phyloP scores from a whole-genome alignment of 1,140 invertebrate genomes.

The Microplitis mediator region DNA sequence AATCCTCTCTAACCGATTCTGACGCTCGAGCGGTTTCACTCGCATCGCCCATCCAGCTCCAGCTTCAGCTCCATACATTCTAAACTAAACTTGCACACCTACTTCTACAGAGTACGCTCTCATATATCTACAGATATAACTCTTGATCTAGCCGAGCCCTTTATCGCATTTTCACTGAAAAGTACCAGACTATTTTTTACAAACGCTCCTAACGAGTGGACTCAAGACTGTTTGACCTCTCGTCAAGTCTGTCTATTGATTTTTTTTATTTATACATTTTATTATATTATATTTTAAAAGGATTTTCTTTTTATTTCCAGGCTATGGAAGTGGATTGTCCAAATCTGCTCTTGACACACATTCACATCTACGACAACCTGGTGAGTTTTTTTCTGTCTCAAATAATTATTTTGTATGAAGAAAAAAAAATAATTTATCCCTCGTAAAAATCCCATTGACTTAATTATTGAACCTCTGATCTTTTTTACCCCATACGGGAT shows the following conservation, averaged over 20 bases:
- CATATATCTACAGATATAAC: neutral
- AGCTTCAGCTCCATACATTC: slow-evolving; percentile 2
- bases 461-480: neutral
- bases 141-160: neutral
- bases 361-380: slow-evolving; percentile 83
- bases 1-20: slow-evolving; percentile 63
- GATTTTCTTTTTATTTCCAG: slow-evolving; percentile 64
- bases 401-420: neutral
- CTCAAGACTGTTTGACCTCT: slow-evolving; percentile 29
- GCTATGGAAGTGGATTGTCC: slow-evolving; percentile 78
- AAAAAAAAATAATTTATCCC: neutral
- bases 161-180: slow-evolving; percentile 8
- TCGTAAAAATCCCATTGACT: too few species aligned
- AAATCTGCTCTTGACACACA: slow-evolving; percentile 83
- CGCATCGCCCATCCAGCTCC: slow-evolving; percentile 43
- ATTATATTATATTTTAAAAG: slow-evolving; percentile 9
- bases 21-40: slow-evolving; percentile 53
- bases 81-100: too few species aligned
- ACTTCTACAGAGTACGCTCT: too few species aligned
- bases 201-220: neutral
- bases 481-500: neutral
- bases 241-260: slow-evolving; percentile 16
- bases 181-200: slow-evolving; percentile 1
- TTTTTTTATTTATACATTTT: too few species aligned
- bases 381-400: slow-evolving; percentile 58